Evolutionary conservation across 2,888 invertebrate species (phyloP).

Genomic region (Iphiclides podalirius): DNA sequence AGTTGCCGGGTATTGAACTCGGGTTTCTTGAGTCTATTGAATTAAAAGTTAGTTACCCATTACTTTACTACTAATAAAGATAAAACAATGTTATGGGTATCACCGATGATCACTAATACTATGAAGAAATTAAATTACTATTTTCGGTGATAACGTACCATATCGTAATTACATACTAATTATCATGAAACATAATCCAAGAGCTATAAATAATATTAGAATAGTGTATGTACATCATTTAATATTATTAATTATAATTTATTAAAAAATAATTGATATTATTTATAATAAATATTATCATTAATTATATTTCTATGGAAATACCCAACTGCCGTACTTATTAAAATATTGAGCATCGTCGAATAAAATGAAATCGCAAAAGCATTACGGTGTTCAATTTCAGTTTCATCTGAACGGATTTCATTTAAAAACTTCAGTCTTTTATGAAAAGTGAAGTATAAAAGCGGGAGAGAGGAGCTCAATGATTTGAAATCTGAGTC

Average conservation of each 20-base stretch:
- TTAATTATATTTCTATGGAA: not conserved
- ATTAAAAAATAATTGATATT: no score
- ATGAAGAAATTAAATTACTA: no score
- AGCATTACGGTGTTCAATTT: conserved; percentile 48
- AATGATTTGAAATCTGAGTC: conserved; percentile 57
- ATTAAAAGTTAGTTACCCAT: no score
- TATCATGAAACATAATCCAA: conserved; percentile 23
- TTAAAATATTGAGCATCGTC: conserved; percentile 20
- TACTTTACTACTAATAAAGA: no score
- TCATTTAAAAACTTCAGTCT: conserved; percentile 54
- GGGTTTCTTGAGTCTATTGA: no score
- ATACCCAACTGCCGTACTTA: not conserved
- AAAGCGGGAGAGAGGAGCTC: conserved; percentile 52
- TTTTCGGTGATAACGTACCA: no score
- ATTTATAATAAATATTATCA: no score
- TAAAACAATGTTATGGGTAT: no score
- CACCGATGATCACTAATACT: no score
- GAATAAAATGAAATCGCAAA: conserved; percentile 40
- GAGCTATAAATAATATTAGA: conserved; percentile 27
- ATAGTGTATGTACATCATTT: conserved; percentile 21
- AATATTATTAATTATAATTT: not conserved
- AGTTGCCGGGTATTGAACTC: no score
- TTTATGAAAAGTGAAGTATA: conserved; percentile 68
- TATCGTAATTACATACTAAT: no score
- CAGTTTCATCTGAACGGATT: conserved; percentile 48